Percentiles rank a stretch among this genome's conserved stretches.
phyloP scores from a whole-genome alignment of 2,888 invertebrate genomes.

The Yponomeuta sedellus region DNA sequence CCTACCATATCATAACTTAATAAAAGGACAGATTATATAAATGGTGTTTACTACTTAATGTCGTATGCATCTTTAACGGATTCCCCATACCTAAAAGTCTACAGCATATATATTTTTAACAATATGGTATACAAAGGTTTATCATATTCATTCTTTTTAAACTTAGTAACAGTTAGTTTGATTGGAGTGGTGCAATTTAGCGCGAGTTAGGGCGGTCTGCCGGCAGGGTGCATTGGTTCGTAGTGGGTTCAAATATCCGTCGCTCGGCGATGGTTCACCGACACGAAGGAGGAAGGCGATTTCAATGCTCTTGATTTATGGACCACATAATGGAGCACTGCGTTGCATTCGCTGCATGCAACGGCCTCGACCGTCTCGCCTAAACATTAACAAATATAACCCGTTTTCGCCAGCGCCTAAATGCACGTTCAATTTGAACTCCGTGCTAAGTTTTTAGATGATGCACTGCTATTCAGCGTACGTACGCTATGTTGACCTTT shows the following conservation, averaged over 20 bases:
- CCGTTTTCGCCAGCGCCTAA: background rate
- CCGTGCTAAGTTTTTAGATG: background rate
- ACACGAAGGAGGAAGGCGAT: slow-evolving; percentile 71
- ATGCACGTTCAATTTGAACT: background rate
- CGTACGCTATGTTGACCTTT: background rate
- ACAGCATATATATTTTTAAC: too few relatives aligned
- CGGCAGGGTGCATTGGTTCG: slow-evolving; percentile 45
- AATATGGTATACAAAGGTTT: too few relatives aligned
- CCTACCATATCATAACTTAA: too few relatives aligned
- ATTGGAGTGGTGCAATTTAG: slow-evolving; percentile 3
- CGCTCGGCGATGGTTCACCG: slow-evolving; percentile 57
- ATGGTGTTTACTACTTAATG: too few relatives aligned
- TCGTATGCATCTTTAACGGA: too few relatives aligned
- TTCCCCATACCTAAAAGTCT: too few relatives aligned
- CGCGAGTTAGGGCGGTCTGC: slow-evolving; percentile 22
- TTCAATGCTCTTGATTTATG: slow-evolving; percentile 72
- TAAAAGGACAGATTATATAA: too few relatives aligned
- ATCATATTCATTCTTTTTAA: too few relatives aligned
- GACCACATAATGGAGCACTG: slow-evolving; percentile 59
- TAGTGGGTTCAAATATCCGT: slow-evolving; percentile 64
- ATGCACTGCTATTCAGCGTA: slow-evolving; percentile 1
- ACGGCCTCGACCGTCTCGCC: slow-evolving; percentile 26
- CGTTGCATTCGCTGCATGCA: slow-evolving; percentile 64
- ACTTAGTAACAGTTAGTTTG: background rate
- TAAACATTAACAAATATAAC: slow-evolving; percentile 12